Percentiles rank a stretch among this genome's conserved stretches.
Conservation (phyloP, 2,888 invertebrate genomes). For the Troides aeacus region DNA sequence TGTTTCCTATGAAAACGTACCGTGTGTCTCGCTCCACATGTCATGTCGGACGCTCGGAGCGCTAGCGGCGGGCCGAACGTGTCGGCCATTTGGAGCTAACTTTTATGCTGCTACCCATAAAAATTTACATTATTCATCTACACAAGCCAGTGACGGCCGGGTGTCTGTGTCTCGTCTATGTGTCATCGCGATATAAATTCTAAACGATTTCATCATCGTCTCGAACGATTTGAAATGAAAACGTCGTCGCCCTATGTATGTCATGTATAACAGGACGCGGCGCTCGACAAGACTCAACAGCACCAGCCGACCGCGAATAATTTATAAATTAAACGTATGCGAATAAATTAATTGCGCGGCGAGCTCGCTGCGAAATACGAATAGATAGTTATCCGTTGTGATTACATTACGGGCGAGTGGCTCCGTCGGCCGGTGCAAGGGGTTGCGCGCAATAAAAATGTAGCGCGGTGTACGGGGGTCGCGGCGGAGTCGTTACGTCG, state of each 20-base stretch:
- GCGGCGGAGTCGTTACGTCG: conserved; percentile 42
- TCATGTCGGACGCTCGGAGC: conserved; percentile 63
- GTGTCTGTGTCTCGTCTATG: conserved; percentile 41
- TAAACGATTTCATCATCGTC: conserved; percentile 33
- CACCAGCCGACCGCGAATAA: conserved; percentile 11
- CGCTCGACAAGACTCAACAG: neutral
- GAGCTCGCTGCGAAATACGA: conserved; percentile 52
- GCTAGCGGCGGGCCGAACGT: conserved; percentile 29
- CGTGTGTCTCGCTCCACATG: conserved; percentile 72
- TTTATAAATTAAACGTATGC: conserved; percentile 27
- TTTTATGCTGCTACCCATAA: neutral
- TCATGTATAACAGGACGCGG: neutral
- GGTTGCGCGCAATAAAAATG: conserved; percentile 64
- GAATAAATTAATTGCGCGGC: conserved; percentile 35
- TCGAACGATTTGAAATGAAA: conserved; percentile 32
- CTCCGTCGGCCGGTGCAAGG: conserved; percentile 50
- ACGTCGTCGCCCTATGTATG: conserved; percentile 7
- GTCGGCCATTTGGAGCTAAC: conserved; percentile 1
- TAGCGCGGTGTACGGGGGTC: conserved; percentile 46
- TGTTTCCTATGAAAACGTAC: conserved; percentile 69
- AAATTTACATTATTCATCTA: conserved; percentile 63
- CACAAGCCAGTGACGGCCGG: conserved; percentile 37
- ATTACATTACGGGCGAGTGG: conserved; percentile 73
- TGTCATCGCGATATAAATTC: conserved; percentile 38
- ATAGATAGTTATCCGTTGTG: conserved; percentile 57